Evolutionary conservation across 2,888 invertebrate species (phyloP).

Genomic region (Sylvicola fuscatus): DNA sequence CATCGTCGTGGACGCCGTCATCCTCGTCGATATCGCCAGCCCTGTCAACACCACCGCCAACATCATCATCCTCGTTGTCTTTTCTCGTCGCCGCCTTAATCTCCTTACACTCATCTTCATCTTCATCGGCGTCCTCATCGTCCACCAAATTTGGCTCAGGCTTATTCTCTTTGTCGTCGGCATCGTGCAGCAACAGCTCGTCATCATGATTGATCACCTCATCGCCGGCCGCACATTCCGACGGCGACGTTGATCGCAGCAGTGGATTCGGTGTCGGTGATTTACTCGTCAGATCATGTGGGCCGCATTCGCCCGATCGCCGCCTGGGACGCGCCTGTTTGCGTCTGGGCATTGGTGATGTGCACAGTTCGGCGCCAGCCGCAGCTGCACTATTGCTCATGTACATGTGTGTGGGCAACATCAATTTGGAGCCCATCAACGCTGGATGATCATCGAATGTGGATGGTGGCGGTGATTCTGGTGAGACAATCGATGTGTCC

Average conservation of each 20-base stretch:
- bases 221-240: conserved; percentile 13
- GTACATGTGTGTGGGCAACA: conserved; percentile 16
- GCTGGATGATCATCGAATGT: conserved; percentile 27
- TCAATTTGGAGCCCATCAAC: conserved; percentile 8
- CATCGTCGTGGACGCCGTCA: conserved; percentile 13
- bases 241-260: background rate
- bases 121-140: conserved; percentile 1
- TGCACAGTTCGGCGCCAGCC: conserved; percentile 34
- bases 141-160: conserved; percentile 1
- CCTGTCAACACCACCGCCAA: background rate
- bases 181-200: conserved; percentile 5
- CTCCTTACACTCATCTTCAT: conserved; percentile 2
- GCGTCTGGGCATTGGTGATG: conserved; percentile 62
- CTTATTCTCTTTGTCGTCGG: conserved; percentile 3
- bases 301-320: conserved; percentile 53
- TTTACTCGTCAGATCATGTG: conserved; percentile 36
- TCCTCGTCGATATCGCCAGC: conserved; percentile 9
- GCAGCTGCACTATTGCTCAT: conserved; percentile 10
- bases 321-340: conserved; percentile 73
- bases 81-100: background rate
- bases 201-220: conserved; percentile 27
- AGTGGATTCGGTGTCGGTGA: conserved; percentile 13
- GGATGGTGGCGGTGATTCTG: conserved; percentile 18
- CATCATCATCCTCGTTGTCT: background rate
- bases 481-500: conserved; percentile 17